phyloP scores from a whole-genome alignment of 2,113 vertebrate species.

The Chelonoidis abingdonii region DNA sequence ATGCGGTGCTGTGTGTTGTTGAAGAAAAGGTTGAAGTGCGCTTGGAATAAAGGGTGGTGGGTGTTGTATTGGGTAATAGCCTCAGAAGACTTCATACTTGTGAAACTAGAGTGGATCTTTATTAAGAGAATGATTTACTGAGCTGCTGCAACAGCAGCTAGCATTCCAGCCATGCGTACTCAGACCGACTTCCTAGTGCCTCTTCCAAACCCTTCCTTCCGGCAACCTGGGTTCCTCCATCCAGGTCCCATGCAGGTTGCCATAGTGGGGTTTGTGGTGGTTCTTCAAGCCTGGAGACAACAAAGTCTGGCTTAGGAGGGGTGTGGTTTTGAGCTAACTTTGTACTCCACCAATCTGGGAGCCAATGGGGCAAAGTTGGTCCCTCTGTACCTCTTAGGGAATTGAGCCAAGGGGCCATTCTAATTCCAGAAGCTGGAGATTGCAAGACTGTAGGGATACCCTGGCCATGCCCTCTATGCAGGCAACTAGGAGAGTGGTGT shows the following conservation, averaged over 20 bases:
- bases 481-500: not conserved
- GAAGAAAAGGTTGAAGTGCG: not conserved
- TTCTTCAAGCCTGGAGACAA: too few relatives aligned
- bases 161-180: too few relatives aligned
- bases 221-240: too few relatives aligned
- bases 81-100: not conserved
- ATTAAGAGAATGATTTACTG: not conserved
- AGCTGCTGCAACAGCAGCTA: not conserved
- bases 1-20: not conserved
- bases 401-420: not conserved
- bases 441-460: not conserved
- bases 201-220: too few relatives aligned
- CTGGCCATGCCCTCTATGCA: not conserved
- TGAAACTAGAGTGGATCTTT: not conserved
- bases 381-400: too few relatives aligned
- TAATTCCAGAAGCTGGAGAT: not conserved
- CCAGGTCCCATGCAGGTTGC: too few relatives aligned
- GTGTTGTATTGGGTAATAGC: not conserved
- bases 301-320: not conserved
- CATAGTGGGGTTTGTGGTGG: too few relatives aligned
- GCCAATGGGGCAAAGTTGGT: not conserved
- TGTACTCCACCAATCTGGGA: not conserved
- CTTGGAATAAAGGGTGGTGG: not conserved
- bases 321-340: not conserved
- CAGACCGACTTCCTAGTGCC: too few relatives aligned